Base-by-base conservation (phyloP, 2,797 vertebrate genomes). In the Oophaga sylvatica region DNA sequence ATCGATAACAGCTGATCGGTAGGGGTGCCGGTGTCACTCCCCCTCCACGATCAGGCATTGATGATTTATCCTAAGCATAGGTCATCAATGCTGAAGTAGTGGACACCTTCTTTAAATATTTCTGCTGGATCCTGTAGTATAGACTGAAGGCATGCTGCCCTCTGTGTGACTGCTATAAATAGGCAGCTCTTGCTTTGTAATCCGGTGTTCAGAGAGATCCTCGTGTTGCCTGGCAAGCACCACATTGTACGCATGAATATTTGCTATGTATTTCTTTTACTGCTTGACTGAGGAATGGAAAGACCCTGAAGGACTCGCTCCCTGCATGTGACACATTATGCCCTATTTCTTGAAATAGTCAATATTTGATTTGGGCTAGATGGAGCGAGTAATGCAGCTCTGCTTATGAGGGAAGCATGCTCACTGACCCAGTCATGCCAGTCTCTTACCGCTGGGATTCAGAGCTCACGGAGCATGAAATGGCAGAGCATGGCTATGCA, bases 391-490 rank as follows among this genome's bases (percentile, higher is more conserved):
- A 80, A 68, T 26, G 77, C 31, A 29, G 48, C 80, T 20, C 71
- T 53, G 17, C 84, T 82, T 17, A 57, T 79, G 87, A 83, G 11
- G 59, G 59, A 85, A 85, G 57, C 48, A 60, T 81, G 83, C 45
- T 80, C 78, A 82, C 10, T 89, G 88, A 89, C 84, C 88, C 79
- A 31, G 80, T 57, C 70, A 11, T 81, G 83, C 79, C 79, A 89
- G 79, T 17, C 31, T 87, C 82, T 85, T 70, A 77, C 87, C 48
- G 70, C 71, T 31, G 87, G 84, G 83, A 85, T 77, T 80, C 56
- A 45, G 80, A 68, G 62, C 62, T 89, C 62, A 16, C 16, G 31
- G 62, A 89, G 84, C 80, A 59, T 89, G 84, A 89, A 89, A 85
- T 85, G 71, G 60, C 83, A 81, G 60, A 57, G 79, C 71, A 71